These are phyloP conservation scores for Aradophagus sp. DNA, from an alignment of 1,140 invertebrate species.

Conservation along the genomic window DNA sequence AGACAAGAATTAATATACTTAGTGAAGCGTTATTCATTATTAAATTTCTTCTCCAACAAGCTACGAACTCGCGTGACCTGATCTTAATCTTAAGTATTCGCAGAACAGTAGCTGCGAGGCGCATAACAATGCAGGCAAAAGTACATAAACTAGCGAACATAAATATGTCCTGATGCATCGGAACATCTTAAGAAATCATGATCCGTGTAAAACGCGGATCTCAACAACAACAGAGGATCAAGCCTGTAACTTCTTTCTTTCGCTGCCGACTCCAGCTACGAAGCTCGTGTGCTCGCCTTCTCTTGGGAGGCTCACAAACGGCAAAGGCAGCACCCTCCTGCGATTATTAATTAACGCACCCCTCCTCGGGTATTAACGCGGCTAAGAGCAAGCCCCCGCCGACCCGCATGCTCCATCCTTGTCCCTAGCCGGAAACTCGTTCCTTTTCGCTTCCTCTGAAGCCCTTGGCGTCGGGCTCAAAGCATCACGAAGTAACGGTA, in stretches of 20 bases:
- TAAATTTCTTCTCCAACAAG: too few relatives aligned
- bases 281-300: conserved; percentile 43
- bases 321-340: conserved; percentile 62
- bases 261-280: conserved; percentile 33
- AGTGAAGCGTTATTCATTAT: too few relatives aligned
- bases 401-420: conserved; percentile 57
- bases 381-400: conserved; percentile 69
- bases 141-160: conserved; percentile 26
- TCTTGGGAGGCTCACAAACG: conserved; percentile 50
- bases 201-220: conserved; percentile 23
- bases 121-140: conserved; percentile 1
- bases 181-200: conserved; percentile 16
- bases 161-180: conserved; percentile 30
- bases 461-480: conserved; percentile 63
- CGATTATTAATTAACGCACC: conserved; percentile 75
- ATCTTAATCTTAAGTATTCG: too few relatives aligned
- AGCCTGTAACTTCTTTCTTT: conserved; percentile 21
- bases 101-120: too few relatives aligned
- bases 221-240: conserved; percentile 1
- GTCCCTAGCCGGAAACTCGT: conserved; percentile 40
- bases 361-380: conserved; percentile 71
- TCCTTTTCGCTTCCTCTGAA: conserved; percentile 52
- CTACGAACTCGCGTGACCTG: too few relatives aligned
- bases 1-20: too few relatives aligned
- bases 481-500: conserved; percentile 70